A percentile compares a stretch with the other conserved stretches of the same genome.
phyloP scores from a whole-genome alignment of 2,797 vertebrate species.

The Sciurus carolinensis region DNA sequence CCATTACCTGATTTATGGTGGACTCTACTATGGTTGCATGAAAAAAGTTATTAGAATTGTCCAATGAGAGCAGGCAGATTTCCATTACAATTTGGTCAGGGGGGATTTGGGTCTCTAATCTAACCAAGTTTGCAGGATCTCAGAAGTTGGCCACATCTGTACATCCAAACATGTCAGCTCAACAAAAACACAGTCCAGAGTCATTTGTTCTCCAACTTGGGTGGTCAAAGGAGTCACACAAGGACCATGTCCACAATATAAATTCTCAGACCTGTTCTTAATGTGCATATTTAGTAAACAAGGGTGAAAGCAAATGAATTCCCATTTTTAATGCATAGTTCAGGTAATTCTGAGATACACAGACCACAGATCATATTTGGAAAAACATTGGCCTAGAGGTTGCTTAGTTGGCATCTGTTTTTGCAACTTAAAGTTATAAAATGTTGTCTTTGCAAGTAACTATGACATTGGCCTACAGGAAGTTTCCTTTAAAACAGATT shows the following conservation, averaged over 20 bases:
- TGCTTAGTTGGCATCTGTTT: not conserved
- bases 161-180: not conserved
- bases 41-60: not conserved
- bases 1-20: not conserved
- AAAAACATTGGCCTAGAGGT: not conserved
- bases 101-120: not conserved
- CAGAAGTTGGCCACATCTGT: not conserved
- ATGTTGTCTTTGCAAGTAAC: slow-evolving; percentile 1
- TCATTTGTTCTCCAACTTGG: not conserved
- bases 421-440: slow-evolving; percentile 30
- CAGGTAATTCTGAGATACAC: not conserved
- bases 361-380: not conserved
- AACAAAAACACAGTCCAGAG: not conserved
- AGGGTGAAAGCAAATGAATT: not conserved
- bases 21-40: not conserved
- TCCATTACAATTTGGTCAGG: not conserved
- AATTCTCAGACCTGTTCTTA: not conserved
- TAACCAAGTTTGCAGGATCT: not conserved
- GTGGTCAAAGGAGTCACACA: not conserved
- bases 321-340: not conserved
- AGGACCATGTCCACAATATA: not conserved
- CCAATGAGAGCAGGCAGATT: not conserved
- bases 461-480: not conserved
- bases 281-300: not conserved
- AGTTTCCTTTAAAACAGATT: not conserved